A percentile compares a stretch with the other conserved stretches of the same genome.
phyloP scores from a whole-genome alignment of 2,113 vertebrate species.

The Percopsis transmontana region DNA sequence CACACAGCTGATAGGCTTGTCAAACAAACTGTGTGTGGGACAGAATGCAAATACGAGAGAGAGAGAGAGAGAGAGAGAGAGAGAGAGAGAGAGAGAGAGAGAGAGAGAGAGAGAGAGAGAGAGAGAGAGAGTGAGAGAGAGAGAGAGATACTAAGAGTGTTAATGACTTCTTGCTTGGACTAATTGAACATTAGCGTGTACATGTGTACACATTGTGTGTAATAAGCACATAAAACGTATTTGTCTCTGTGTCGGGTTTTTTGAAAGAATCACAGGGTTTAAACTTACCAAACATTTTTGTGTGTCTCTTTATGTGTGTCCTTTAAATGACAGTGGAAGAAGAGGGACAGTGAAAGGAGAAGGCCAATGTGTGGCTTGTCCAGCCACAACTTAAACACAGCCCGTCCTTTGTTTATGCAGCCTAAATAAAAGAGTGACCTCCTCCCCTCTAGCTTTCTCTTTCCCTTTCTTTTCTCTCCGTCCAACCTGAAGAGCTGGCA shows the following conservation, averaged over 20 bases:
- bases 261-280: constrained; percentile 13
- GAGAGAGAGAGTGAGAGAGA: neutral
- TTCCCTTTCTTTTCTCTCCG: constrained; percentile 10
- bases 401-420: constrained; percentile 34
- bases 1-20: constrained; percentile 46
- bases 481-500: constrained; percentile 14
- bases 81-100: neutral
- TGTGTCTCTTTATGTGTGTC: constrained; percentile 5
- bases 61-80: constrained; percentile 1
- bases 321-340: constrained; percentile 28
- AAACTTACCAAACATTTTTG: constrained; percentile 30
- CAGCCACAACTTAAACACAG: constrained; percentile 54
- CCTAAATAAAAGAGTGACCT: constrained; percentile 36
- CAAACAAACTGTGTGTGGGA: constrained; percentile 65
- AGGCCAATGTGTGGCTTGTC: constrained; percentile 22
- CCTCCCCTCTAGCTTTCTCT: constrained; percentile 12
- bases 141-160: neutral
- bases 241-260: constrained; percentile 13
- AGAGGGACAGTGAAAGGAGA: constrained; percentile 13
- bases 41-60: constrained; percentile 13
- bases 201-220: constrained; percentile 16
- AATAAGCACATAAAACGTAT: neutral
- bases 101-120: neutral
- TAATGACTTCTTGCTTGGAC: constrained; percentile 23
- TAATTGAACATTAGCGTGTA: neutral